Evolutionary conservation across 2,888 invertebrate species (phyloP), one percentile per base, ranked within the genome.

Genomic region (Lasioglossum morio): DNA sequence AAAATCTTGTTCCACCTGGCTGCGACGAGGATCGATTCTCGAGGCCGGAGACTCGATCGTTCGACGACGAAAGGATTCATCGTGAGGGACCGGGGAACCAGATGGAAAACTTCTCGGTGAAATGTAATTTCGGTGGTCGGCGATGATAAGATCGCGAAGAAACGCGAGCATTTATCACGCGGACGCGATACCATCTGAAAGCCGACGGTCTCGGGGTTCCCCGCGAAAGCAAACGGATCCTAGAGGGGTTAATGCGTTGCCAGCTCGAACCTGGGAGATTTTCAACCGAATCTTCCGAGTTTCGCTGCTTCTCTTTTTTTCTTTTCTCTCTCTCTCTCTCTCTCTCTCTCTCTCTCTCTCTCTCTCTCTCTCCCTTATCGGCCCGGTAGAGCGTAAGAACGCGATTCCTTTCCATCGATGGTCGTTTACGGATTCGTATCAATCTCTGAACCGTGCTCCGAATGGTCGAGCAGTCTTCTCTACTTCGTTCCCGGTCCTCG

Each of bases 351-450:
- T 60, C 27, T 5, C 60, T 27, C 60, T 57, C 57, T 57, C 23
- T 0, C 3, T 27, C 53, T n/a, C n/a, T 57, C 53, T n/a, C 23
- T 19, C 34, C 43, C 23, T 66, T 77, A 66, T 76, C 77, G 16
- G 30, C 37, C n/a, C 53, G 57, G 30, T 16, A 16, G 63, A 30
- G 63, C 53, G 19, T 40, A n/a, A 66, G 53, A 16, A 27, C 63
- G 34, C 73, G 66, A 63, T 79, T 57, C 73, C 57, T 66, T 84
- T 85, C 37, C 81, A 37, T 43, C 77, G 74, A 79, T 75, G 79
- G 74, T 78, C 79, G 63, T 79, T 82, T 85, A 72, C 88, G 79
- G 80, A 86, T 81, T 81, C 84, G 77, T 85, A 87, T 91, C 85
- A 48, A 60, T 79, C 79, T 72, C 79, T 79, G 4, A 48, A 76